Conservation (phyloP, 2,113 vertebrate genomes). For the Etheostoma spectabile region DNA sequence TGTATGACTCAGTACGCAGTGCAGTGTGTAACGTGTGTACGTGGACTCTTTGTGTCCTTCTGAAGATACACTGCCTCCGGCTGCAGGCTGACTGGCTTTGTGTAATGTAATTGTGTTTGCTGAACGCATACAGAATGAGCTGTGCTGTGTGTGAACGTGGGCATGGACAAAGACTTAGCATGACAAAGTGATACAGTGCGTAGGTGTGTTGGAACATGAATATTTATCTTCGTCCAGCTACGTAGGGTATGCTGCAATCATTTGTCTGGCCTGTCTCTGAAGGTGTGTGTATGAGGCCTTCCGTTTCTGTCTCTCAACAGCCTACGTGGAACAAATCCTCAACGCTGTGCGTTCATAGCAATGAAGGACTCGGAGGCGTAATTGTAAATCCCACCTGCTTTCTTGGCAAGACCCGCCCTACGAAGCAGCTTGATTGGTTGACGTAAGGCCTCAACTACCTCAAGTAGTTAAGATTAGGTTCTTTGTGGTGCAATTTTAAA, state of each 20-base stretch:
- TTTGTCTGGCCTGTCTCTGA: conserved; percentile 2
- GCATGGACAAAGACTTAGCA: conserved; percentile 27
- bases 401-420: too few relatives aligned
- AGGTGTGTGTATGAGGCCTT: not conserved
- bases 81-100: conserved; percentile 9
- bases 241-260: conserved; percentile 7
- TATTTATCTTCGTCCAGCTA: conserved; percentile 33
- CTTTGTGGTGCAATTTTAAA: too few relatives aligned
- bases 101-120: conserved; percentile 25
- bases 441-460: too few relatives aligned
- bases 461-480: too few relatives aligned
- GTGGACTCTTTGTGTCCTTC: not conserved
- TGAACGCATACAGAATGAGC: conserved; percentile 6
- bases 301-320: not conserved
- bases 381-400: too few relatives aligned
- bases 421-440: too few relatives aligned
- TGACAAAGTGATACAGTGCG: conserved; percentile 34
- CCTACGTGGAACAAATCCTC: not conserved
- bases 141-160: conserved; percentile 15
- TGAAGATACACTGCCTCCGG: conserved; percentile 9
- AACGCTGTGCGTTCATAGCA: too few relatives aligned
- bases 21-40: not conserved
- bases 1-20: not conserved
- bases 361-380: not conserved
- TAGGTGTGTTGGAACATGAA: conserved; percentile 19